Conservation (phyloP, 1,140 invertebrate species). For the Cotesia chilonis region DNA sequence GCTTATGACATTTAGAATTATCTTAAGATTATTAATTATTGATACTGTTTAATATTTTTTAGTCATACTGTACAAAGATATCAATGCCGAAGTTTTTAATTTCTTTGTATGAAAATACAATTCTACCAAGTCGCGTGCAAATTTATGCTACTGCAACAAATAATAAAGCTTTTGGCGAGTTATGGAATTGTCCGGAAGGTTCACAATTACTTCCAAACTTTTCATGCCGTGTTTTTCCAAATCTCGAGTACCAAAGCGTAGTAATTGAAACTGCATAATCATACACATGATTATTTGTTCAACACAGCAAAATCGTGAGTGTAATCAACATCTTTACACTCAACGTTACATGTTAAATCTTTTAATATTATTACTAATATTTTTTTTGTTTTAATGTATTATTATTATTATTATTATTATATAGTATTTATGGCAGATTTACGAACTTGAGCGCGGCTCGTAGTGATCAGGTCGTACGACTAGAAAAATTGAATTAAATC, state of each 20-base stretch:
- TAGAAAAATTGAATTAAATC: slow-evolving; percentile 45
- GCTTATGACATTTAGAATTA: slow-evolving; percentile 8
- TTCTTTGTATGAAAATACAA: slow-evolving; percentile 44
- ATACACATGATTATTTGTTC: too few relatives aligned
- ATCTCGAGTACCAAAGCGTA: slow-evolving; percentile 34
- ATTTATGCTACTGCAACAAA: slow-evolving; percentile 44
- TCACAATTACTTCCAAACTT: slow-evolving; percentile 42
- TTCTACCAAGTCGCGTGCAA: slow-evolving; percentile 46
- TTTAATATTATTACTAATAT: neutral
- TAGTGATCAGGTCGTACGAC: slow-evolving; percentile 42
- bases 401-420: neutral
- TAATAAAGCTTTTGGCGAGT: slow-evolving; percentile 38
- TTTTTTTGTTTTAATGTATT: slow-evolving; percentile 5
- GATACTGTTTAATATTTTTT: slow-evolving; percentile 33
- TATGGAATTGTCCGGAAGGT: slow-evolving; percentile 47
- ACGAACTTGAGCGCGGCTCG: slow-evolving; percentile 24
- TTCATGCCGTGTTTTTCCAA: slow-evolving; percentile 44
- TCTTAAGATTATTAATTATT: neutral
- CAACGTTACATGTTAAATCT: neutral
- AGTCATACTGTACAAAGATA: slow-evolving; percentile 52
- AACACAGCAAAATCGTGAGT: too few relatives aligned
- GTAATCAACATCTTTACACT: neutral
- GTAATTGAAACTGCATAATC: slow-evolving; percentile 7
- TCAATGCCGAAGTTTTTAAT: slow-evolving; percentile 45
- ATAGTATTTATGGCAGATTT: slow-evolving; percentile 10